Evolutionary conservation across 92 coral and sea anemone species (phyloP), one percentile per base, ranked within the genome.

Genomic region (Epizoanthus scotinus): DNA sequence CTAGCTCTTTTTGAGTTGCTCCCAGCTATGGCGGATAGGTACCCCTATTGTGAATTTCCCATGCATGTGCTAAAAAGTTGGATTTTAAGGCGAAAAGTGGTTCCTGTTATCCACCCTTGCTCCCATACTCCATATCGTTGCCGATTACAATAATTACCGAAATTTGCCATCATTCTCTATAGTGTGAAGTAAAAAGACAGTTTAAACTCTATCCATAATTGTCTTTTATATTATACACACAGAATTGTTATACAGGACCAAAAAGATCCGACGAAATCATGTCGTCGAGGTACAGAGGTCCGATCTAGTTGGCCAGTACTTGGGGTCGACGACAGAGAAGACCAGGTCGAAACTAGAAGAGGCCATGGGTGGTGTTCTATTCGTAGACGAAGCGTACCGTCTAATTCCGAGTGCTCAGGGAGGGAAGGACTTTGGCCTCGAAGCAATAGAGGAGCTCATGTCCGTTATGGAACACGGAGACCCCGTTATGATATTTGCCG

Each of bases 401-500:
- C 77, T 52, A 20, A 52, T 52, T 38, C 63, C 77, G 21, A 24
- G 24, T 26, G 6, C 40, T 1, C 62, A 71, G 34, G 44, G 61
- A 26, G 63, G 56, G 61, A 71, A 71, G 17, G 61, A 71, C 61
- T 71, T 52, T 22, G 77, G 77, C 20, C 77, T 12, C 0, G 73
- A 69, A 34, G 73, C 73, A 5, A 44, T 44, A 42, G 73, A 69
- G 24, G 73, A 69, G 8, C 3, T 69, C 28, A 69, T 69, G 73
- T 21, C 34, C 0, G 31, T 44, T 2, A 42, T 69, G 73, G 73
- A 69, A 28, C 19, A 3, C 14, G 57, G 74, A 3, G 74, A 69
- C 52, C 58, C 74, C 2, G 36, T 69, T 3, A 69, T 69, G 74
- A 69, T 69, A n/a, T 69, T 69, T 42, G 31, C 74, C 9, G 74